Evolutionary conservation across 2,113 vertebrate genomes (phyloP).

Genomic region (Macroglossus sobrinus): DNA sequence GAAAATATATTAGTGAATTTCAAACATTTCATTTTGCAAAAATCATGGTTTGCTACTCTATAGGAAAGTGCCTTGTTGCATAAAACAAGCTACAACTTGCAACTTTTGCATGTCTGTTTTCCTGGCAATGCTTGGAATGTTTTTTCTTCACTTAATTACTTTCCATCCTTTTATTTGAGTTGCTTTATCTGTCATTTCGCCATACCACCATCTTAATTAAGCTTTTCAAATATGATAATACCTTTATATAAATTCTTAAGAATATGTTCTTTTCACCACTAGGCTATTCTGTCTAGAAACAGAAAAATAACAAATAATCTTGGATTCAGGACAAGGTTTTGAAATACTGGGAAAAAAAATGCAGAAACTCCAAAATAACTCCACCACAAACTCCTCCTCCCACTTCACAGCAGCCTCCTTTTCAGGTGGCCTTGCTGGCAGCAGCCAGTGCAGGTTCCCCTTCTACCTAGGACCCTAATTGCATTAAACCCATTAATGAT

Average conservation of each 20-base stretch:
- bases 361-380: background rate
- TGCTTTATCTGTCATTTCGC: constrained; percentile 8
- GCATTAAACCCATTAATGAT: constrained; percentile 41
- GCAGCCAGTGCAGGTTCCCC: background rate
- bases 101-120: background rate
- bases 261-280: background rate
- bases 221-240: constrained; percentile 12
- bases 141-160: constrained; percentile 25
- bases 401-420: background rate
- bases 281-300: constrained; percentile 34
- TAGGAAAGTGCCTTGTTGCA: background rate
- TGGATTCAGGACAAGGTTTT: constrained; percentile 18
- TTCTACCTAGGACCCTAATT: background rate
- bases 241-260: constrained; percentile 12
- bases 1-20: background rate
- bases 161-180: constrained; percentile 42
- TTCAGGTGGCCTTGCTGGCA: background rate
- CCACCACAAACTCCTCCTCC: background rate
- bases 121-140: background rate
- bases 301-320: background rate
- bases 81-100: background rate
- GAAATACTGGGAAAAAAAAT: background rate
- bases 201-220: constrained; percentile 19
- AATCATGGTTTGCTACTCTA: background rate
- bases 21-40: background rate